phyloP scores from a whole-genome alignment of 2,797 vertebrate genomes.

The Coccyzus lansbergi region DNA sequence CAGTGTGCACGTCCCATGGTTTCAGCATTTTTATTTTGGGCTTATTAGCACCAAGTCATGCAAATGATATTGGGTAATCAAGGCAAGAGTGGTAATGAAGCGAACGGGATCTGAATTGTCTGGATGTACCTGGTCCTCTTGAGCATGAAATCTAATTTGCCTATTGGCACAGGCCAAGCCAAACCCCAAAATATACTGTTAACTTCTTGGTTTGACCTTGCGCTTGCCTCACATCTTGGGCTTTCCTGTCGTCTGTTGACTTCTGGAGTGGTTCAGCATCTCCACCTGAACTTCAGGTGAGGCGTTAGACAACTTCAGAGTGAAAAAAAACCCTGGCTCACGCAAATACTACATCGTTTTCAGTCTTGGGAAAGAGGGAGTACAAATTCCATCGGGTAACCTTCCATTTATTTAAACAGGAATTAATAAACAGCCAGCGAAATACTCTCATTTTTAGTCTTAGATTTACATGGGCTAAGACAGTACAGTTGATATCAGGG shows the following conservation, averaged over 20 bases:
- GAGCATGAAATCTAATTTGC: conserved; percentile 50
- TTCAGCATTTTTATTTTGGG: conserved; percentile 34
- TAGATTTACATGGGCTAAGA: not conserved
- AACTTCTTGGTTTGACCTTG: not conserved
- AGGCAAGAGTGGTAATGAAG: conserved; percentile 39
- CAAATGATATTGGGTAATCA: conserved; percentile 53
- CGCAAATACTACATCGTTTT: not conserved
- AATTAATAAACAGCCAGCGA: not conserved
- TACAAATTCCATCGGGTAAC: not conserved
- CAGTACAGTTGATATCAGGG: not conserved
- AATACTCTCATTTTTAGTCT: not conserved
- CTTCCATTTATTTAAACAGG: not conserved
- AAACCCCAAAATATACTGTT: conserved; percentile 2
- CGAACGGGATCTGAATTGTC: not conserved
- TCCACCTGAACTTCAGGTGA: not conserved
- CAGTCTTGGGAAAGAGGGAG: not conserved
- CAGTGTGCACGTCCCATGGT: not conserved
- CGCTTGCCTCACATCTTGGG: not conserved
- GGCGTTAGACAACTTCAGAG: not conserved
- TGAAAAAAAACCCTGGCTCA: not conserved
- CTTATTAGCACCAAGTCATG: conserved; percentile 55
- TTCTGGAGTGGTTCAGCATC: not conserved
- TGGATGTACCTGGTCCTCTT: conserved; percentile 24
- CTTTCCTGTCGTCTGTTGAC: not conserved
- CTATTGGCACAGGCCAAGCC: not conserved